Base-by-base conservation (phyloP, 2,113 vertebrate species). In the Nansenia antarctica region DNA sequence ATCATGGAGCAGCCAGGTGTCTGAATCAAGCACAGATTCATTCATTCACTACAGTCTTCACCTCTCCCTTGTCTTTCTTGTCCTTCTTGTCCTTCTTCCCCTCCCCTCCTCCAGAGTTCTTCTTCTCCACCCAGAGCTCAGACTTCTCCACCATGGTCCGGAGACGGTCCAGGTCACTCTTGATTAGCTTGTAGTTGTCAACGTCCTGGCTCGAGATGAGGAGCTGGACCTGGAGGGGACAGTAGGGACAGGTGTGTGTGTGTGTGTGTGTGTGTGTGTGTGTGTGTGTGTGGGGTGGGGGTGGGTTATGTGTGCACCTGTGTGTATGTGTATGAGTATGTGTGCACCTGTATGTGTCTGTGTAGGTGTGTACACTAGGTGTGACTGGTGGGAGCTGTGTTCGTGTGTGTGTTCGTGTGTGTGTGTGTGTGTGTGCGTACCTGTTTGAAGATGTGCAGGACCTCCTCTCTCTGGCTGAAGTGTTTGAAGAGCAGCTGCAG, bases 401-500 rank as follows among this genome's bases (percentile, higher is more conserved):
- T n/a, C n/a, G n/a, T n/a, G n/a, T n/a, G n/a, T n/a, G n/a, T n/a
- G n/a, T n/a, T n/a, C n/a, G n/a, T n/a, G n/a, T n/a, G n/a, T n/a
- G n/a, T n/a, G n/a, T n/a, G n/a, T n/a, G n/a, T 53, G 14, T 35
- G 57, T 20, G 26, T 52, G 42, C 24, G 9, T 88, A 98, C 98
- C 96, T 99, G 98, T 84, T 98, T 96, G 80, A 99, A 99, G 72
- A 97, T 98, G 82, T 96, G 95, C 77, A 99, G 86, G 72, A 98
- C 93, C 68, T 99, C 98, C 88, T 99, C 96, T 75, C 98, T 94
- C 89, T 99, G 97, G 87, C 98, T 99, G 89, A 99, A 99, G 86
- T 99, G 98, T 84, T 98, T 98, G 87, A 98, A 99, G 68, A 99
- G 96, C 62, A 99, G 94, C 83, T 98, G 96, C 80, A 99, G 90